These are phyloP conservation scores for Todus mexicanus DNA, from an alignment of 2,797 vertebrate species.

Conservation along the genomic window DNA sequence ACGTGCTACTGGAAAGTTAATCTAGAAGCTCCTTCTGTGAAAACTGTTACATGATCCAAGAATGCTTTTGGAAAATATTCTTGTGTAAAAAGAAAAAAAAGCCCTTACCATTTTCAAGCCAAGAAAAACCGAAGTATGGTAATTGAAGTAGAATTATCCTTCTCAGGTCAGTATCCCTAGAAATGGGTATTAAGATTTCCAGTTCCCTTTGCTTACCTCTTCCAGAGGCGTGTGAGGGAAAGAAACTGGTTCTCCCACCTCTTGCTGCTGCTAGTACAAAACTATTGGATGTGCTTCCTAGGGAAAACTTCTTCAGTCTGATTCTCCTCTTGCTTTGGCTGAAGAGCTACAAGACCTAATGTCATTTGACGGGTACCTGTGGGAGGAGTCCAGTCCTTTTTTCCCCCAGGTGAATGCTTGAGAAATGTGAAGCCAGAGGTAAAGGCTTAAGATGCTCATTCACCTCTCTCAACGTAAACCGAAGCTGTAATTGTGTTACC, in stretches of 20 bases:
- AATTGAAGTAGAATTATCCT: not conserved
- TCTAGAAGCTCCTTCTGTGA: not conserved
- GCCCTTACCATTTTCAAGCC: not conserved
- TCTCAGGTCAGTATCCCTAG: not conserved
- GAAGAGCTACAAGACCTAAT: not conserved
- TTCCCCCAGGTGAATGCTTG: not conserved
- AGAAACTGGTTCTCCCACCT: not conserved
- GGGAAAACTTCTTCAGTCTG: not conserved
- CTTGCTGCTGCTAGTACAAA: not conserved
- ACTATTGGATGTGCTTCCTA: not conserved
- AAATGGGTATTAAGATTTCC: not conserved
- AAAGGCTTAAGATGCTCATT: not conserved
- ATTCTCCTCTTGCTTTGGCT: not conserved
- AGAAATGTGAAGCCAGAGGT: not conserved
- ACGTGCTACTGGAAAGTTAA: not conserved
- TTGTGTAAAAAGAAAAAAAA: not conserved
- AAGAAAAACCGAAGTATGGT: not conserved
- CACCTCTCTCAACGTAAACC: not conserved
- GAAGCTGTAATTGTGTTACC: not conserved
- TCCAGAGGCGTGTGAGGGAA: not conserved
- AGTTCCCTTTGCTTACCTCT: not conserved
- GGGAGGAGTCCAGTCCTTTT: not conserved
- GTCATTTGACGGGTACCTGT: not conserved
- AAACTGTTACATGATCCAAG: not conserved
- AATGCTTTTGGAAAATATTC: not conserved